Evolutionary conservation across 2,888 invertebrate genomes (phyloP), one percentile per base, ranked within the genome.

Genomic region (Volucella inflata): DNA sequence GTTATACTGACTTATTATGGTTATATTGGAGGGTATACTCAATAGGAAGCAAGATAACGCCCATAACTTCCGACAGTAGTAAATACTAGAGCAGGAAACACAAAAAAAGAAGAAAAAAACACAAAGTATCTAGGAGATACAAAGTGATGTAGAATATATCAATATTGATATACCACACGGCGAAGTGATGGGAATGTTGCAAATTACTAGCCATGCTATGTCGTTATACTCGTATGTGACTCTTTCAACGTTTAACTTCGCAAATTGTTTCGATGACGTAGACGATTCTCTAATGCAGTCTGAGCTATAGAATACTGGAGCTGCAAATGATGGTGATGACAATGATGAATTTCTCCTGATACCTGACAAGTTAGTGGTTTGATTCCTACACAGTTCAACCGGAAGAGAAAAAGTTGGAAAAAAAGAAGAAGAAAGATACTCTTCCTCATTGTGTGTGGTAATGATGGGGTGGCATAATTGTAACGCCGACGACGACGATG

Each of bases 331-430:
- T 46, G 67, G 38, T 12, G 53, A 51, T 77, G 80, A 65, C 75
- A 59, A 70, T 77, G 71, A 82, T 65, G 71, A 71, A 82, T 76
- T 60, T 77, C 67, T 42, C 51, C 6, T 40, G 76, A 68, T 60
- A 60, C 76, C 57, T 51, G 76, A 76, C 67, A 67, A 17, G 30
- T 44, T 30, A 53, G 21, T 48, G 48, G 55, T 65, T 64, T 74
- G 46, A 64, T 53, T 62, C 16, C 50, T 38, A 65, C 50, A 51
- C 64, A 67, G 36, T 46, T 70, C 16, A 16, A 2, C 14, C 9
- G 55, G 16, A 44, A 55, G 46, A 17, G 4, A 2, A 48, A 16
- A 2, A 71, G n/a, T 12, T 40, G 14, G 16, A 8, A 40, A 10
- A 64, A 38, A 64, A 64, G 16, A 8, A 40, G 6, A 64, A 38